These are phyloP conservation scores for Rhynchomys soricoides DNA, from an alignment of 2,113 vertebrate species.

Conservation along the genomic window DNA sequence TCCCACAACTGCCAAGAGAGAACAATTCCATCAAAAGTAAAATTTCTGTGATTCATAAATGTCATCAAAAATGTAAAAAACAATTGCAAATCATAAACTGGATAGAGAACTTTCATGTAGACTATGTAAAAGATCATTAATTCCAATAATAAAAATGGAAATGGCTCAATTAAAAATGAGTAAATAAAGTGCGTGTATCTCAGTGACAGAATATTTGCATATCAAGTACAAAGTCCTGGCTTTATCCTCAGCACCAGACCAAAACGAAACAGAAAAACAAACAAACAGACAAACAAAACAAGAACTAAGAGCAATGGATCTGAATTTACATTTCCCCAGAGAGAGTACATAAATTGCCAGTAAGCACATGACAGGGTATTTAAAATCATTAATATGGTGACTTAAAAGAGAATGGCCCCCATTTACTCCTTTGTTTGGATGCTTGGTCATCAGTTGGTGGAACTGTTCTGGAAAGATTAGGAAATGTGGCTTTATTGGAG, in stretches of 20 bases:
- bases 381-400: neutral
- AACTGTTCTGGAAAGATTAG: neutral
- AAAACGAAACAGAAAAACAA: neutral
- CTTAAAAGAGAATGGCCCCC: neutral
- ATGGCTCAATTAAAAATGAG: neutral
- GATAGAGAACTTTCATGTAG: neutral
- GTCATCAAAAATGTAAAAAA: conserved; percentile 27
- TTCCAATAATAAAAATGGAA: neutral
- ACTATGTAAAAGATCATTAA: neutral
- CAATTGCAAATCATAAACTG: neutral
- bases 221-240: neutral
- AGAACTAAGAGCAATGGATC: neutral
- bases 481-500: neutral
- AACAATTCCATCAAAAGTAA: conserved; percentile 7
- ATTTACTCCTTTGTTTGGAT: neutral
- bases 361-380: neutral
- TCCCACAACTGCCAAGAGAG: neutral
- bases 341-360: neutral
- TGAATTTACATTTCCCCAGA: conserved; percentile 6
- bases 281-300: neutral
- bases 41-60: conserved; percentile 26
- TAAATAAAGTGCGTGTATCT: neutral
- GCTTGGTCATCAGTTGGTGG: neutral
- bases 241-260: neutral
- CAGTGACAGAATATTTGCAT: neutral